Percentiles rank a stretch among this genome's conserved stretches.
phyloP scores from a whole-genome alignment of 2,888 invertebrate species.

The Leucoma salicis region DNA sequence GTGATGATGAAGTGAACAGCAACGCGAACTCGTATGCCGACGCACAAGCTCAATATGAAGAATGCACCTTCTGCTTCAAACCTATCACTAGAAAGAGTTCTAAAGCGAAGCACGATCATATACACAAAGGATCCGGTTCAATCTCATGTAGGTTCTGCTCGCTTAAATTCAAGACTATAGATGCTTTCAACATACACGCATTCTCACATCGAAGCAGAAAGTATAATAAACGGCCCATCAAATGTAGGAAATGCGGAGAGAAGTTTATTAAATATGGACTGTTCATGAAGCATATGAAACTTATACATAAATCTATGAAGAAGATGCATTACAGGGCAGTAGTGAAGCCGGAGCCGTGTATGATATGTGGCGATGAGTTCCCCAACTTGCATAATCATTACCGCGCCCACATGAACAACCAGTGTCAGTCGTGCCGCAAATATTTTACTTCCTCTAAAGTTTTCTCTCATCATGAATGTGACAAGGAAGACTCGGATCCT shows the following conservation, averaged over 20 bases:
- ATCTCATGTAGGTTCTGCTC: constrained; percentile 76
- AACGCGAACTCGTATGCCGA: constrained; percentile 31
- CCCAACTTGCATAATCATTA: constrained; percentile 84
- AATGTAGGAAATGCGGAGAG: constrained; percentile 68
- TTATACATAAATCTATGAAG: constrained; percentile 59
- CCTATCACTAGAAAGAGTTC: constrained; percentile 62
- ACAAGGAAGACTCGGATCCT: constrained; percentile 58
- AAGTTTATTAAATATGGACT: constrained; percentile 72
- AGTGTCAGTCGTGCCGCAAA: constrained; percentile 72
- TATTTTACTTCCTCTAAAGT: constrained; percentile 67
- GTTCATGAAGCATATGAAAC: constrained; percentile 70
- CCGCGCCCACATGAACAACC: constrained; percentile 82
- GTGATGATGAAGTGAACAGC: constrained; percentile 57
- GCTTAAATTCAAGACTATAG: constrained; percentile 74
- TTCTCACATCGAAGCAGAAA: constrained; percentile 74
- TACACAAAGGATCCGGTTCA: constrained; percentile 67
- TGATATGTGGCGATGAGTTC: constrained; percentile 82
- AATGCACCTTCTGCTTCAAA: constrained; percentile 76
- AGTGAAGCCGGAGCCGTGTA: constrained; percentile 79
- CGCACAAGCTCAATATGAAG: constrained; percentile 54
- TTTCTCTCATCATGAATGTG: constrained; percentile 62
- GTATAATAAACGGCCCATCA: constrained; percentile 70
- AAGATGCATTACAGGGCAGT: constrained; percentile 68
- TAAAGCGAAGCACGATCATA: constrained; percentile 57
- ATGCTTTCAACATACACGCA: constrained; percentile 74